Base-by-base conservation (phyloP, 37 sponge, comb jelly and placozoan genomes). In the Cliona cf. orientalis region DNA sequence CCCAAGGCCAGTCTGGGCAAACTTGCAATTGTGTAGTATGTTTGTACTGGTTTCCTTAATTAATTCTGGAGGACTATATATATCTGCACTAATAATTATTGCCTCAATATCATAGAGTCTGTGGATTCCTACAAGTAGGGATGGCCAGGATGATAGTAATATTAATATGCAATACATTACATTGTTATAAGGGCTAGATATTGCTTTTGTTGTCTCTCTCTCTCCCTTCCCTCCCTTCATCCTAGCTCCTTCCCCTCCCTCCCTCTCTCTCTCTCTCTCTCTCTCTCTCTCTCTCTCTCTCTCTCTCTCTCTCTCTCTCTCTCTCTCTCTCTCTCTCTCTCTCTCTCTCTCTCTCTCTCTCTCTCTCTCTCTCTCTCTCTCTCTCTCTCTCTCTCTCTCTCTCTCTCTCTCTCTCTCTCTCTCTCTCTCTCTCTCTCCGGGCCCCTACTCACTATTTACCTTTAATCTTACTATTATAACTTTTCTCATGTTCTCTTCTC, bases 261-360 rank as follows among this genome's bases (percentile, higher is more conserved):
- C 69, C 35, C 40, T 68, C 72, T 71, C 72, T 71, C 72, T 71
- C 72, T 42, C 46, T 42, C 72, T 71, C 46, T 42, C 72, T 42
- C 72, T 42, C 46, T 42, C 72, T 42, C 72, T 71, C 49, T 68
- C 40, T 68, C 69, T 68, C 40, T 68, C 69, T 33, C 40, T 68
- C 40, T 33, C 40, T 68, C 40, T 33, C 40, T 68, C 69, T 68
- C 72, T 21, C 46, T 42, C n/a, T 42, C 72, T 71, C 72, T 42
- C 72, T 42, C n/a, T 42, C 46, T 42, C 46, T 42, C 7, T 42
- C 72, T 42, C n/a, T 42, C 72, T 42, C 46, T 33, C 69, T 68
- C 40, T 68, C 72, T 71, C 72, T 71, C 72, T 71, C 72, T 42
- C 46, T 42, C 72, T 71, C 46, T 42, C 72, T 42, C 72, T 42